Evolutionary conservation across 2,113 vertebrate genomes (phyloP), one percentile per base, ranked within the genome.

Genomic region (Nothobranchius kuhntae): DNA sequence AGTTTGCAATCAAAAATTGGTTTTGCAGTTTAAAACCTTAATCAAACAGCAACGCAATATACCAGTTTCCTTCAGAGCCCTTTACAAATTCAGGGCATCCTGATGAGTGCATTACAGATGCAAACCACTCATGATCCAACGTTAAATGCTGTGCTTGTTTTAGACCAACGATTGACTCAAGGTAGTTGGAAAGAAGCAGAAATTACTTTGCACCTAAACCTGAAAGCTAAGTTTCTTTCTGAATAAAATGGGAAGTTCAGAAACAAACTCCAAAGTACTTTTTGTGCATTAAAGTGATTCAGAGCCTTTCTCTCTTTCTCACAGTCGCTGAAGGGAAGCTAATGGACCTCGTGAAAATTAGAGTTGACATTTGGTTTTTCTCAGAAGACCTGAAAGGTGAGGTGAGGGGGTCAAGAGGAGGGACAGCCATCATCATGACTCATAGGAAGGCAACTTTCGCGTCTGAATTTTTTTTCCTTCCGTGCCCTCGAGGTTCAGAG

Each of bases 331-430:
- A 72, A 82, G 78, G 65, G 77, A 58, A 76, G 66, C 74, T 83
- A 89, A 88, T 84, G 78, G 83, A 66, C 73, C 57, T 58, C 52
- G 73, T 84, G 84, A 82, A 89, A 87, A 90, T 91, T 72, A 85
- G 50, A 83, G 80, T 4, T 87, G 83, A 72, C 86, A 86, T 90
- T 92, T 88, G 69, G 71, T 80, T 77, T 62, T 65, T 59, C 70
- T 80, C 40, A 0, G 59, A 52, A 53, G 60, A 77, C 65, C 66
- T 51, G 78, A 80, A 78, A 85, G 84, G 75, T 87, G 81, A 77
- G 75, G 81, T 80, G 76, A 83, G 2, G 53, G 47, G 83, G 83
- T 89, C 77, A 82, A 80, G 68, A 82, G 73, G 78, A 85, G 74
- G 74, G 72, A 69, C 38, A 17, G 68, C 63, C 85, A 86, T 91